phyloP scores from a whole-genome alignment of 2,113 vertebrate genomes.

The Vulpes lagopus region DNA sequence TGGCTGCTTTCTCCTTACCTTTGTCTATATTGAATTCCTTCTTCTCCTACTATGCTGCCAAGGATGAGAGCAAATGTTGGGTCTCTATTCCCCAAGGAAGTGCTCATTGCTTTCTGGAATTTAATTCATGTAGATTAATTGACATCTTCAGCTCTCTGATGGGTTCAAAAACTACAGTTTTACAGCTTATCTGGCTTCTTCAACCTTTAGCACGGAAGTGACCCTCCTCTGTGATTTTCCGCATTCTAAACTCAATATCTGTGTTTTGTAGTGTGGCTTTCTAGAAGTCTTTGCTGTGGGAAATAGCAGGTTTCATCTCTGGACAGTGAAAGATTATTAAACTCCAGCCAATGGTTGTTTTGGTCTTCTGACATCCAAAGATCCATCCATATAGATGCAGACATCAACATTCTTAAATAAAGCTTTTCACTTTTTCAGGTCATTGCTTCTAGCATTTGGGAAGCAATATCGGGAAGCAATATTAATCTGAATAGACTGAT shows the following conservation, averaged over 20 bases:
- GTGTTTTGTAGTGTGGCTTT: neutral
- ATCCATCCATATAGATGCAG: slow-evolving; percentile 12
- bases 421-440: slow-evolving; percentile 46
- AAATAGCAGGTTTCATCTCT: slow-evolving; percentile 19
- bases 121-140: slow-evolving; percentile 51
- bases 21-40: slow-evolving; percentile 1
- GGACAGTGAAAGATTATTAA: slow-evolving; percentile 46
- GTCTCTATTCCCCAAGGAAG: neutral
- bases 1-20: neutral
- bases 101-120: slow-evolving; percentile 22
- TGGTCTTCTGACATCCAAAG: slow-evolving; percentile 43
- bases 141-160: neutral
- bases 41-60: neutral
- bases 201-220: neutral
- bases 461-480: neutral
- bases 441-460: slow-evolving; percentile 61
- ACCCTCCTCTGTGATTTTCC: neutral
- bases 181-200: neutral
- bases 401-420: slow-evolving; percentile 35
- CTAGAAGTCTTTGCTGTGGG: neutral
- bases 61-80: neutral
- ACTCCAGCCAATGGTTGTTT: neutral
- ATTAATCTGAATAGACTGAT: slow-evolving; percentile 37
- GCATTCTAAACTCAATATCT: neutral
- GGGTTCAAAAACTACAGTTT: neutral